Conservation (phyloP, 1,140 invertebrate species). For the Scylla paramamosain region DNA sequence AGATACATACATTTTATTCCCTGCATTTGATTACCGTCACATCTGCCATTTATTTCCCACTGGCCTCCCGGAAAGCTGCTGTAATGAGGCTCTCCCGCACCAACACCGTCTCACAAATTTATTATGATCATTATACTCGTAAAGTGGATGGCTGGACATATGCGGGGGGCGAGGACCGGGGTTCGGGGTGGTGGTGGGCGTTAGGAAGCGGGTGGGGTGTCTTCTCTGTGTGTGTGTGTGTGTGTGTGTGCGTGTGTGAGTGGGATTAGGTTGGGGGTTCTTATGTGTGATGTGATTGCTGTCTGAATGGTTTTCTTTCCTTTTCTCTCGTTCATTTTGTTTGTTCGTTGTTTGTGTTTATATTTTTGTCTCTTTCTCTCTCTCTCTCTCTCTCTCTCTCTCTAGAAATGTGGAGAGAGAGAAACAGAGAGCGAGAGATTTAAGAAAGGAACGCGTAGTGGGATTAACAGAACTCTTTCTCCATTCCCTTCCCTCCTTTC, state of each 20-base stretch:
- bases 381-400: constrained; percentile 10
- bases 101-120: constrained; percentile 46
- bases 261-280: background rate
- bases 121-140: constrained; percentile 55
- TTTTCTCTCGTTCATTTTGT: background rate
- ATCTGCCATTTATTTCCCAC: constrained; percentile 49
- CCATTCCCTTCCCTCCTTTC: background rate
- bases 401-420: background rate
- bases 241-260: background rate
- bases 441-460: no score
- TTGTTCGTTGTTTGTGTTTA: background rate
- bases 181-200: background rate
- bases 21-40: constrained; percentile 63
- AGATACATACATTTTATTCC: constrained; percentile 64
- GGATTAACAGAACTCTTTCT: background rate
- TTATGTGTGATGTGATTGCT: no score
- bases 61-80: background rate
- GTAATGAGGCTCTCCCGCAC: constrained; percentile 28
- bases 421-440: no score
- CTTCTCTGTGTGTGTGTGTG: background rate
- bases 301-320: no score
- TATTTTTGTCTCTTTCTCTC: background rate
- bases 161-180: background rate
- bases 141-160: background rate
- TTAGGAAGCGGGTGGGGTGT: background rate